phyloP scores from a whole-genome alignment of 2,797 vertebrate species.

The Philypnodon macrostomus region DNA sequence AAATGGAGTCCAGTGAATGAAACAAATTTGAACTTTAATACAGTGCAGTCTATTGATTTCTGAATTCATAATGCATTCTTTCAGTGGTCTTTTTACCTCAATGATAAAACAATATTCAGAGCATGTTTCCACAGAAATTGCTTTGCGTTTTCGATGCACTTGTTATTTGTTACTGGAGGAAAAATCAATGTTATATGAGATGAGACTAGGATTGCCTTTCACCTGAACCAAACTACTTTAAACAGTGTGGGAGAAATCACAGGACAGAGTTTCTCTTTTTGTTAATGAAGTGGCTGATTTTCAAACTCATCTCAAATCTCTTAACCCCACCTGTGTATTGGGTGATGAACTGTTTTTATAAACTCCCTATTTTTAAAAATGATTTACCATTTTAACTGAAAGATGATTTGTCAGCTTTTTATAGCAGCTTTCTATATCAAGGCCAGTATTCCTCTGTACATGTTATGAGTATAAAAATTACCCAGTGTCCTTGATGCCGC shows the following conservation, averaged over 20 bases:
- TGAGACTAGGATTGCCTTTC: slow-evolving; percentile 39
- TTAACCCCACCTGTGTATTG: slow-evolving; percentile 15
- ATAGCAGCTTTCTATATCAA: not conserved
- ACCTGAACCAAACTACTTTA: slow-evolving; percentile 46
- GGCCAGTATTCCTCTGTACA: not conserved
- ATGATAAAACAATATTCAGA: slow-evolving; percentile 36
- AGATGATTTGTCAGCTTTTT: not conserved
- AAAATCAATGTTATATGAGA: slow-evolving; percentile 58
- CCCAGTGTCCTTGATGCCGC: not conserved
- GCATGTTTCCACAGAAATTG: slow-evolving; percentile 28
- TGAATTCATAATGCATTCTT: slow-evolving; percentile 21
- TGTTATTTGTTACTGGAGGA: slow-evolving; percentile 31
- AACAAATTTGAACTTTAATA: slow-evolving; percentile 9
- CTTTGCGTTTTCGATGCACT: slow-evolving; percentile 27
- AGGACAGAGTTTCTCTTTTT: slow-evolving; percentile 40
- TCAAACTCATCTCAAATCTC: slow-evolving; percentile 19
- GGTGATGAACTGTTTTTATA: slow-evolving; percentile 5
- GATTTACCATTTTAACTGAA: not conserved
- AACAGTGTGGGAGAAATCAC: slow-evolving; percentile 15
- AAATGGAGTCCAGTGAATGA: not conserved
- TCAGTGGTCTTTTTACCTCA: slow-evolving; percentile 19
- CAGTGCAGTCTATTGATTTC: slow-evolving; percentile 26
- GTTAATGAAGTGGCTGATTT: slow-evolving; percentile 37
- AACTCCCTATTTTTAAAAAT: not conserved
- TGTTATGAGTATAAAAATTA: slow-evolving; percentile 1